phyloP scores from a whole-genome alignment of 2,888 invertebrate genomes.

The Orgyia antiqua region DNA sequence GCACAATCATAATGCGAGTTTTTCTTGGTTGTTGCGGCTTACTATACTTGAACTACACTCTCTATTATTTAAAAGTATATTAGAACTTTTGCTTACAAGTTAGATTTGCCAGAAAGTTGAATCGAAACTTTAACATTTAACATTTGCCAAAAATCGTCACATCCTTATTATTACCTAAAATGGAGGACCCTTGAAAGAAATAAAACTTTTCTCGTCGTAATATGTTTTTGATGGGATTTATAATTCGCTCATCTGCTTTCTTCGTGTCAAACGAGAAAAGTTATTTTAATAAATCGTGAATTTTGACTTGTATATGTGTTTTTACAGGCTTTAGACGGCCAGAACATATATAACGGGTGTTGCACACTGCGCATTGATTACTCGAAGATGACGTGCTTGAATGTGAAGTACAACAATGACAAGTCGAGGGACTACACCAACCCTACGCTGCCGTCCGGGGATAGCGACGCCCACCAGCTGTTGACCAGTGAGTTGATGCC shows the following conservation, averaged over 20 bases:
- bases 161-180: constrained; percentile 26
- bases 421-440: constrained; percentile 99
- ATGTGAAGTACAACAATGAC: constrained; percentile 99
- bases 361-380: constrained; percentile 99
- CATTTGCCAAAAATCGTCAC: constrained; percentile 24
- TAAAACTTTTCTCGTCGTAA: constrained; percentile 32
- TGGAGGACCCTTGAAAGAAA: constrained; percentile 31
- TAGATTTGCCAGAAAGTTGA: constrained; percentile 22
- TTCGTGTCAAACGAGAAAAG: constrained; percentile 38
- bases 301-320: constrained; percentile 37
- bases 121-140: constrained; percentile 24
- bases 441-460: constrained; percentile 97
- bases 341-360: constrained; percentile 99
- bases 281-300: constrained; percentile 28
- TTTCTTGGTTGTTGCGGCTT: constrained; percentile 37
- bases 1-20: constrained; percentile 51
- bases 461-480: constrained; percentile 81
- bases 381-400: constrained; percentile 97
- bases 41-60: no score
- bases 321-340: constrained; percentile 92
- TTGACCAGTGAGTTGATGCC: constrained; percentile 83
- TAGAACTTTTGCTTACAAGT: no score
- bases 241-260: constrained; percentile 30
- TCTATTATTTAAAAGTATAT: no score
- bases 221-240: constrained; percentile 37